Evolutionary conservation across 2,113 vertebrate genomes (phyloP), one percentile per base, ranked within the genome.

Genomic region (Motacilla tschutschensis): DNA sequence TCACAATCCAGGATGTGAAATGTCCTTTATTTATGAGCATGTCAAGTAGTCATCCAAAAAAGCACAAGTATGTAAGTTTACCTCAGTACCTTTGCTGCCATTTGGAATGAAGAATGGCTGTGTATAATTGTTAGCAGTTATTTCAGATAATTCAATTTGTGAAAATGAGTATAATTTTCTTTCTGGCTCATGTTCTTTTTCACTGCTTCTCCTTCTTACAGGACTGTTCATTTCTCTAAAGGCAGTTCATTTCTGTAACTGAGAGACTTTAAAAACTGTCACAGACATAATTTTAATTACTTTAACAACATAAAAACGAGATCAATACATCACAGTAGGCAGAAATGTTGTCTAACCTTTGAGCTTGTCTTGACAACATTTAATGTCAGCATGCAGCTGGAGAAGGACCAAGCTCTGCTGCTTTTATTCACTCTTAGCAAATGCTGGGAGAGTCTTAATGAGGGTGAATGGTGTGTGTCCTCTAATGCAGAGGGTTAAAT

Each of bases 231-330:
- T 83, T 74, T 81, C 35, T 81, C 59, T 51, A 73, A 78, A 59
- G 38, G 18, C 35, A 73, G 51, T 84, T 92, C 25, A 81, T 92
- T 95, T 76, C 71, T 83, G 2, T 73, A 50, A 53, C 47, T 71
- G 62, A 88, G 44, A 62, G 66, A 74, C n/a, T 92, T 74, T 54
- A 55, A 17, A 73, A 83, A 71, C 40, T 58, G 55, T 88, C 55
- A 81, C 65, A 83, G 55, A 77, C 55, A 85, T 72, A 55, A 63
- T 76, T 93, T 92, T 91, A 83, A 81, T 92, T 89, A 87, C 50
- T 83, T 91, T 79, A 91, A 58, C 35, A 66, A 58, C 63, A 87
- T 69, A 79, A 85, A 83, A 79, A 2, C 63, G 54, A 85, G 66
- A 87, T 94, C 93, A 85, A 81, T 91, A 71, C 22, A 41, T 40